These are phyloP conservation scores for Aethes cnicana DNA, from an alignment of 2,888 invertebrate genomes.

Conservation along the genomic window DNA sequence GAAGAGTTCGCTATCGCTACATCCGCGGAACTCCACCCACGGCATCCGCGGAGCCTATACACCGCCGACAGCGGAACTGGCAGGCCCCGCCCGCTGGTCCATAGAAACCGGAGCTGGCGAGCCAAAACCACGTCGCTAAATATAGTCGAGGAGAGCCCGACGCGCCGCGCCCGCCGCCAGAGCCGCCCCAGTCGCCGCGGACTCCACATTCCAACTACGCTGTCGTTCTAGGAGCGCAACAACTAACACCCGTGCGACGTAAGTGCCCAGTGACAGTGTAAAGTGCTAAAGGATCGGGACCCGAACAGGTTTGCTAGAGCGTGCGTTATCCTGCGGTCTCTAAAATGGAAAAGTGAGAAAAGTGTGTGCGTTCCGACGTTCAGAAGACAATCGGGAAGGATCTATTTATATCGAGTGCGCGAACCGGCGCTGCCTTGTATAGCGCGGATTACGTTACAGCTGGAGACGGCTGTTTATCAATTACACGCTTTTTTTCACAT, in stretches of 20 bases:
- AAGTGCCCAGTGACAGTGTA: constrained; percentile 70
- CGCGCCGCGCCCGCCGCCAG: constrained; percentile 60
- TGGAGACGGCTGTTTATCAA: constrained; percentile 31
- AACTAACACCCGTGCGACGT: constrained; percentile 81
- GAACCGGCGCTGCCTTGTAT: constrained; percentile 67
- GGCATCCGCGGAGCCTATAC: constrained; percentile 15
- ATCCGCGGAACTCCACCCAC: constrained; percentile 4
- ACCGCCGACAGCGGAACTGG: constrained; percentile 46
- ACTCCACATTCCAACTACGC: constrained; percentile 87
- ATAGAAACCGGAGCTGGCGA: constrained; percentile 78
- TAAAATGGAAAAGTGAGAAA: not conserved
- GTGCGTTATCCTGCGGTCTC: not conserved
- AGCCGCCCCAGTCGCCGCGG: constrained; percentile 87
- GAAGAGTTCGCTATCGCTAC: not conserved
- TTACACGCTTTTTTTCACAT: constrained; percentile 15
- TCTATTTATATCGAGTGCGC: constrained; percentile 41
- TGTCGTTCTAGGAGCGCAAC: constrained; percentile 76
- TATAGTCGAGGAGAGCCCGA: constrained; percentile 51
- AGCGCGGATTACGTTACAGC: constrained; percentile 74
- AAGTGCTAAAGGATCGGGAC: constrained; percentile 5
- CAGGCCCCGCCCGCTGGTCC: constrained; percentile 50
- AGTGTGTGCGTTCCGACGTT: constrained; percentile 17
- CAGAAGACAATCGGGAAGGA: constrained; percentile 31
- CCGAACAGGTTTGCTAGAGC: constrained; percentile 7
- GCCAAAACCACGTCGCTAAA: constrained; percentile 69